These are phyloP conservation scores for Gymnosoma rotundatum DNA, from an alignment of 2,888 invertebrate species.

Conservation along the genomic window DNA sequence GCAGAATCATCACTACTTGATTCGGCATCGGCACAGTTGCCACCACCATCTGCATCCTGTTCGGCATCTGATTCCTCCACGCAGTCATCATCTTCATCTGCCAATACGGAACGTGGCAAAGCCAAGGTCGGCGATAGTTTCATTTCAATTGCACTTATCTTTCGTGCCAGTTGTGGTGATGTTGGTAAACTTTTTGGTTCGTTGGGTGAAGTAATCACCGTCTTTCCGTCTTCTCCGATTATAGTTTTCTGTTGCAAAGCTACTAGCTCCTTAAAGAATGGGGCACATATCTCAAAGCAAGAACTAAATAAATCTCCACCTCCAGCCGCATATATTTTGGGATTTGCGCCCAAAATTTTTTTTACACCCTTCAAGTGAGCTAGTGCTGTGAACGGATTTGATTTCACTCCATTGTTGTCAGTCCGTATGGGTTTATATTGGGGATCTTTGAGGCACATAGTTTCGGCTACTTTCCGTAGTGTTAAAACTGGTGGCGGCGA, in stretches of 20 bases:
- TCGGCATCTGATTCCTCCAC: slow-evolving; percentile 77
- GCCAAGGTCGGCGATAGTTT: slow-evolving; percentile 74
- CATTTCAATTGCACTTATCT: slow-evolving; percentile 79
- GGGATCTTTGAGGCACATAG: slow-evolving; percentile 92
- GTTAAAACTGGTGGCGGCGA: slow-evolving; percentile 80
- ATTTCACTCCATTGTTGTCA: slow-evolving; percentile 82
- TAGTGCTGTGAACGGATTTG: slow-evolving; percentile 89
- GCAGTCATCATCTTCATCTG: slow-evolving; percentile 75
- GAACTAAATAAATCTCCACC: slow-evolving; percentile 87
- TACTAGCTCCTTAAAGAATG: slow-evolving; percentile 83
- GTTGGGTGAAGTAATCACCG: slow-evolving; percentile 67
- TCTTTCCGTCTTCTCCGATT: slow-evolving; percentile 63
- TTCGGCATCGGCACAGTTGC: slow-evolving; percentile 80
- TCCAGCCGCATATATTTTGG: slow-evolving; percentile 82
- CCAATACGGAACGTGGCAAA: slow-evolving; percentile 53
- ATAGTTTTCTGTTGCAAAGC: slow-evolving; percentile 77
- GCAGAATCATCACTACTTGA: slow-evolving; percentile 80
- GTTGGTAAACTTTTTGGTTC: slow-evolving; percentile 84
- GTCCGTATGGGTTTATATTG: slow-evolving; percentile 87
- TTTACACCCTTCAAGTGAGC: slow-evolving; percentile 91
- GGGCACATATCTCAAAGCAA: slow-evolving; percentile 89
- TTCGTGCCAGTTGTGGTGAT: slow-evolving; percentile 83
- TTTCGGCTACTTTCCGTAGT: slow-evolving; percentile 89
- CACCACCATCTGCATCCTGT: slow-evolving; percentile 80
- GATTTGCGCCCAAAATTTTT: slow-evolving; percentile 89